phyloP scores from a whole-genome alignment of 2,888 invertebrate species.

The Scrobipalpa costella region DNA sequence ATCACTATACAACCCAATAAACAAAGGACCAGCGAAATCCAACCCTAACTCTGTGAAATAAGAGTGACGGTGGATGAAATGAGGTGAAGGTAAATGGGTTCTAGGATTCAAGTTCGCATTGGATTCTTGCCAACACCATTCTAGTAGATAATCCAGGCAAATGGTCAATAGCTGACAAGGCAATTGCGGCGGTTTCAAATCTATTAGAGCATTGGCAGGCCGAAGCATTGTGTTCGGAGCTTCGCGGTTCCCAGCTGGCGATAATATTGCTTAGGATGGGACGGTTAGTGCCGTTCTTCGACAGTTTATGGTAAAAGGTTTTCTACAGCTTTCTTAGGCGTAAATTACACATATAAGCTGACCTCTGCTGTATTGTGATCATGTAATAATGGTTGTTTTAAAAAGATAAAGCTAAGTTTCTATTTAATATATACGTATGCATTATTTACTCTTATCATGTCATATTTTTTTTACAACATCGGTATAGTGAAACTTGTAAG shows the following conservation, averaged over 20 bases:
- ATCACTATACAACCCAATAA: conserved; percentile 23
- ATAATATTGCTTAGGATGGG: conserved; percentile 17
- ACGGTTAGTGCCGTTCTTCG: neutral
- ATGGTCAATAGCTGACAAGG: conserved; percentile 48
- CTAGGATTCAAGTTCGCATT: conserved; percentile 42
- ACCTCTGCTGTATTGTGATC: neutral
- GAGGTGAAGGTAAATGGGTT: conserved; percentile 33
- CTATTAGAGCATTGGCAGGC: conserved; percentile 28
- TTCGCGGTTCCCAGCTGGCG: neutral
- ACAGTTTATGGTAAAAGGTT: neutral
- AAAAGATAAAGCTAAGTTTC: too few species aligned
- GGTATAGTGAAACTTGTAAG: too few species aligned
- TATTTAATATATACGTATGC: too few species aligned
- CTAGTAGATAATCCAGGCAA: conserved; percentile 50
- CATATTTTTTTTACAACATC: too few species aligned
- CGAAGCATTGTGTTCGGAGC: neutral
- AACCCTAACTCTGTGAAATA: neutral
- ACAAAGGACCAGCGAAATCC: too few species aligned
- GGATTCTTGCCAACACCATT: conserved; percentile 54
- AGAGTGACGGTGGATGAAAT: neutral
- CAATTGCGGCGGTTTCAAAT: conserved; percentile 36
- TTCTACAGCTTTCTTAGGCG: neutral
- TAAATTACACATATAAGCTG: neutral
- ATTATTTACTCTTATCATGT: too few species aligned
- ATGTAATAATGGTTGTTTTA: too few species aligned